phyloP scores from a whole-genome alignment of 23 tunicate genomes.

The Halocynthia aurantium region DNA sequence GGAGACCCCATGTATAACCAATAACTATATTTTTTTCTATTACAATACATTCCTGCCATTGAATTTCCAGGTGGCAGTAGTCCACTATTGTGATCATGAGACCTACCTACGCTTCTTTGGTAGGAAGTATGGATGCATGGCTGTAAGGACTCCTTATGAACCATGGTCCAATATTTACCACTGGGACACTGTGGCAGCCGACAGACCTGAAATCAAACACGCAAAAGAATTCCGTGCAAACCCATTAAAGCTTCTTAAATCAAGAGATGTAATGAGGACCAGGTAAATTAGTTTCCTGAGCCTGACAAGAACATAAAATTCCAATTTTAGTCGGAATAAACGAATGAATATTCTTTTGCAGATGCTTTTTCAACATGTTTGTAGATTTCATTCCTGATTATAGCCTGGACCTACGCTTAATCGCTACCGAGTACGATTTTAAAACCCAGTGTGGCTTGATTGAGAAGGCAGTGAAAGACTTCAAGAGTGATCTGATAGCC shows the following conservation, averaged over 20 bases:
- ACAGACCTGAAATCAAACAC: slow-evolving; percentile 1
- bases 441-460: background rate
- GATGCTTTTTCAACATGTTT: slow-evolving; percentile 3
- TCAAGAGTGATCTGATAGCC: background rate
- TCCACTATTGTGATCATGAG: slow-evolving; percentile 67
- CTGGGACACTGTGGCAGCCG: slow-evolving; percentile 32
- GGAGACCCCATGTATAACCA: background rate
- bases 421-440: background rate
- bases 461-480: background rate
- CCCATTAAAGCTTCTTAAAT: slow-evolving; percentile 27
- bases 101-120: slow-evolving; percentile 40
- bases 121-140: slow-evolving; percentile 47
- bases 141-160: slow-evolving; percentile 50
- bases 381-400: background rate
- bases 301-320: background rate
- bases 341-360: background rate
- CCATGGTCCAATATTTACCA: slow-evolving; percentile 25
- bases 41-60: background rate
- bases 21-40: background rate
- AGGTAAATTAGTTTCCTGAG: slow-evolving; percentile 17
- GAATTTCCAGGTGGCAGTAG: slow-evolving; percentile 36
- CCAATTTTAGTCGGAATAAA: background rate
- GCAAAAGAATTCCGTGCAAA: slow-evolving; percentile 31
- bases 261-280: slow-evolving; percentile 52
- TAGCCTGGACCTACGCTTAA: background rate